A percentile compares a stretch with the other conserved stretches of the same genome.
Conservation (phyloP, 2,797 vertebrate species). For the Lagothrix lagotricha region DNA sequence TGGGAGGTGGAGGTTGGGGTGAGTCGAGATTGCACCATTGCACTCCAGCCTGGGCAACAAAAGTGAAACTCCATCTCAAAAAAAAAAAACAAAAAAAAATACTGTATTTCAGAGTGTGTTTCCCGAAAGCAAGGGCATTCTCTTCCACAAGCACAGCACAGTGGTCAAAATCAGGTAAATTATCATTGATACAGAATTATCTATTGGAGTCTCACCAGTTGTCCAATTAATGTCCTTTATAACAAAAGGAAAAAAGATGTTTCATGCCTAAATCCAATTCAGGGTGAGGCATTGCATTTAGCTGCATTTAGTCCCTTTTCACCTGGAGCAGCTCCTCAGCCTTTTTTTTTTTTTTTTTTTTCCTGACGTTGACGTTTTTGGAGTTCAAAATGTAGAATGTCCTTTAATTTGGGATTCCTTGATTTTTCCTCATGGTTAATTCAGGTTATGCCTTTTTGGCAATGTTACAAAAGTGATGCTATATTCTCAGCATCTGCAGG, state of each 20-base stretch:
- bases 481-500: neutral
- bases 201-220: neutral
- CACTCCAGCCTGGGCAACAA: too few relatives aligned
- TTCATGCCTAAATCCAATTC: neutral
- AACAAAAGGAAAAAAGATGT: neutral
- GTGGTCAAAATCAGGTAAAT: neutral
- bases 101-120: neutral
- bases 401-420: neutral
- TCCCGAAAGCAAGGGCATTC: neutral
- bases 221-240: neutral
- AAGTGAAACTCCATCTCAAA: too few relatives aligned
- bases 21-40: too few relatives aligned
- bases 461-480: neutral
- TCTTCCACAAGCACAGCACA: neutral
- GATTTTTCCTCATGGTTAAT: neutral
- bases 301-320: neutral
- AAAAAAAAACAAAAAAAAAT: too few relatives aligned
- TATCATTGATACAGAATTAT: neutral
- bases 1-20: too few relatives aligned
- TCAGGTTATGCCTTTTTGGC: neutral
- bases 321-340: neutral
- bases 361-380: neutral
- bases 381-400: neutral
- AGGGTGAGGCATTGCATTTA: neutral
- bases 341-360: neutral